These are phyloP conservation scores for Nymphalis polychloros DNA, from an alignment of 2,888 invertebrate species.

Conservation along the genomic window DNA sequence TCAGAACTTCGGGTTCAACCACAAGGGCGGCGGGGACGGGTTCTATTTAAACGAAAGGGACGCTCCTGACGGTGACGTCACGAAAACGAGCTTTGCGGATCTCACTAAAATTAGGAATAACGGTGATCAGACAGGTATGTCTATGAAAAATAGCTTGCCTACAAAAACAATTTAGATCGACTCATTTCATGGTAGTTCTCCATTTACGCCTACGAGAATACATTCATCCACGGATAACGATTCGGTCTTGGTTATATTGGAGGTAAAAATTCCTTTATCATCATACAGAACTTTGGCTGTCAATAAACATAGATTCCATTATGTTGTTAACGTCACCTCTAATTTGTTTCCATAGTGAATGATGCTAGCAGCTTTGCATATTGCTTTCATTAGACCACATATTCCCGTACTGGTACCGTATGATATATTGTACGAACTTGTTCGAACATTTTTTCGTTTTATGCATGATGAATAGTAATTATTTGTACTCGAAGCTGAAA, in stretches of 20 bases:
- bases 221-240: background rate
- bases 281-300: too few species aligned
- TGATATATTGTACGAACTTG: background rate
- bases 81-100: conserved; percentile 87
- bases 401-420: conserved; percentile 55
- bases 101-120: conserved; percentile 81
- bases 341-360: background rate
- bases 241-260: background rate
- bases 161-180: background rate
- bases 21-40: conserved; percentile 73
- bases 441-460: too few species aligned
- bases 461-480: too few species aligned
- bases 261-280: background rate
- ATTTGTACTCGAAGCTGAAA: too few species aligned
- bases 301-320: too few species aligned
- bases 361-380: background rate
- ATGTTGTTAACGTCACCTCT: background rate
- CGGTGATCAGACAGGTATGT: conserved; percentile 72
- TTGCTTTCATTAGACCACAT: conserved; percentile 59
- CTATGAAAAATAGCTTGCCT: background rate
- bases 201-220: too few species aligned
- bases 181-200: background rate
- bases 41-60: conserved; percentile 78
- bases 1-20: conserved; percentile 58
- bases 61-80: conserved; percentile 81